phyloP scores from a whole-genome alignment of 2,113 vertebrate species.

The Ageneiosus marmoratus region DNA sequence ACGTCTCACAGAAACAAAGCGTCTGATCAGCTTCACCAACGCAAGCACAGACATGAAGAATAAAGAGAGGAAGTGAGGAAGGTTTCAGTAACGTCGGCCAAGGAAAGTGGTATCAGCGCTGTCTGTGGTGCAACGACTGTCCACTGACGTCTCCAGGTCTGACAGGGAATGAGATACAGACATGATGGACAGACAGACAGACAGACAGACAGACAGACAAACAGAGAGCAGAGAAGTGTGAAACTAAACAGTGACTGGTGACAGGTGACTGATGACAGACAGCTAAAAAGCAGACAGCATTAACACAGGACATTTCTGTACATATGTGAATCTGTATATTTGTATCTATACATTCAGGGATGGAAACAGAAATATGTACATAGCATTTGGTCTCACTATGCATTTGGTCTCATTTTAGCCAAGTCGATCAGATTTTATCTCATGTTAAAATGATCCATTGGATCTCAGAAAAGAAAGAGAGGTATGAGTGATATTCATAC shows the following conservation, averaged over 20 bases:
- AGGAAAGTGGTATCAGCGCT: conserved; percentile 75
- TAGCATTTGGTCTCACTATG: too few species aligned
- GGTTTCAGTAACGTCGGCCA: conserved; percentile 60
- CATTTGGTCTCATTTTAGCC: too few species aligned
- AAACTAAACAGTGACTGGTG: conserved; percentile 20
- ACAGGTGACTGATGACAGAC: background rate
- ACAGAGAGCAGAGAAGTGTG: conserved; percentile 2
- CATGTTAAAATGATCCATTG: too few species aligned
- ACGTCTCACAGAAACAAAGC: conserved; percentile 6
- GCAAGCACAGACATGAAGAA: conserved; percentile 33
- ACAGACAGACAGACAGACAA: conserved; percentile 59
- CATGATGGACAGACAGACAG: conserved; percentile 5
- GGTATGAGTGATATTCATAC: too few species aligned
- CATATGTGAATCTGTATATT: background rate
- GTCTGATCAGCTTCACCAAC: background rate
- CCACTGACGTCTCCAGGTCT: conserved; percentile 81
- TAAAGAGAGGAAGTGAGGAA: conserved; percentile 34
- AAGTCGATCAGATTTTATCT: too few species aligned
- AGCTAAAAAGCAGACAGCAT: background rate
- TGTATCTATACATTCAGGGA: background rate
- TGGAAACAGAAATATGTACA: background rate
- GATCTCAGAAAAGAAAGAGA: too few species aligned
- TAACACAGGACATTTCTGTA: background rate
- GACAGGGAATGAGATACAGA: conserved; percentile 43
- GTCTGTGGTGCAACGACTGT: conserved; percentile 79